Evolutionary conservation across 2,797 vertebrate species (phyloP).

Genomic region (Lithobates sylvaticus): DNA sequence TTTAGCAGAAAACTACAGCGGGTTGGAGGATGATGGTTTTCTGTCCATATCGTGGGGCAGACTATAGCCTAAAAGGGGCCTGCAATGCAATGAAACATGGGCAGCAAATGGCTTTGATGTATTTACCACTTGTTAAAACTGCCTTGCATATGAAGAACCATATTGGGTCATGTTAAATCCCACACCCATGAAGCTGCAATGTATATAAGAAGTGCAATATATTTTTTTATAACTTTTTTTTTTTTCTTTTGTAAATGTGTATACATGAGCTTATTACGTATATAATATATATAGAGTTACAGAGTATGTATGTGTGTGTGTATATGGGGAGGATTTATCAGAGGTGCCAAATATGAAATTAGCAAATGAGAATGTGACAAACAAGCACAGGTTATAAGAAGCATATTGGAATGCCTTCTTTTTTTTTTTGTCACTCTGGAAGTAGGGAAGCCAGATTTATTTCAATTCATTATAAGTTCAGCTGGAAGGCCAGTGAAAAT

Average conservation of each 20-base stretch:
- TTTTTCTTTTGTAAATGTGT: slow-evolving; percentile 78
- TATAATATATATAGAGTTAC: slow-evolving; percentile 74
- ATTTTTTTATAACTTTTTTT: slow-evolving; percentile 69
- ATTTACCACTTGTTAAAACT: slow-evolving; percentile 55
- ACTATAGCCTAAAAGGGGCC: background rate
- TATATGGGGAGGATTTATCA: slow-evolving; percentile 49
- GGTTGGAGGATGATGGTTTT: background rate
- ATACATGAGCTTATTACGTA: slow-evolving; percentile 71
- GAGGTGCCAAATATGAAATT: slow-evolving; percentile 18
- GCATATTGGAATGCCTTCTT: background rate
- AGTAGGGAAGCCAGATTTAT: background rate
- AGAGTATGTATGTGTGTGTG: slow-evolving; percentile 67
- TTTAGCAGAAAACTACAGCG: background rate
- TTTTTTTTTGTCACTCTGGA: background rate
- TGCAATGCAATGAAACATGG: background rate
- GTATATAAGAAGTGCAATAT: slow-evolving; percentile 80
- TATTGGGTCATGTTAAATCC: slow-evolving; percentile 65
- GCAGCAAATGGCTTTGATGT: background rate
- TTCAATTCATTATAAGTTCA: background rate
- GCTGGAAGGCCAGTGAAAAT: background rate
- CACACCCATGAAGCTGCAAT: slow-evolving; percentile 69
- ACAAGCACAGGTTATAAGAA: background rate
- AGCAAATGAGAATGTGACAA: background rate
- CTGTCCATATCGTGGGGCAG: background rate
- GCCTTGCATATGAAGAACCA: slow-evolving; percentile 74